phyloP scores from a whole-genome alignment of 2,888 invertebrate genomes.

The Enchytraeus crypticus region DNA sequence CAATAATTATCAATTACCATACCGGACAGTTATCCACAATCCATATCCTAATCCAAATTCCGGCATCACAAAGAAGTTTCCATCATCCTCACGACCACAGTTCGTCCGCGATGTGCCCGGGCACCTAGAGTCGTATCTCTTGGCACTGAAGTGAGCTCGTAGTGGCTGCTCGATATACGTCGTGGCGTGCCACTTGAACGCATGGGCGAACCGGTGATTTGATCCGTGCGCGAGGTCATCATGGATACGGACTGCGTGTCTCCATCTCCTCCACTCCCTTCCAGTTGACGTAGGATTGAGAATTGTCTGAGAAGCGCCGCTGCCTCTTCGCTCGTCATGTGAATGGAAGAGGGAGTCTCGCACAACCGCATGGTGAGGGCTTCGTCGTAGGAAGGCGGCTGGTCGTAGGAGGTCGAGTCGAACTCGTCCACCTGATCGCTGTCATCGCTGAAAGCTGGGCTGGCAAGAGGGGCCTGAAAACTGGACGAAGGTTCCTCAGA shows the following conservation, averaged over 20 bases:
- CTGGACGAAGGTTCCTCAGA: no score
- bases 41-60: no score
- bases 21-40: no score
- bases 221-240: no score
- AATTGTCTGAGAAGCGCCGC: background rate
- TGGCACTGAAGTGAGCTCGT: no score
- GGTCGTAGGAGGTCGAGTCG: background rate
- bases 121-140: background rate
- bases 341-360: background rate
- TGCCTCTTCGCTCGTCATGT: background rate
- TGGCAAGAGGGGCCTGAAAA: no score
- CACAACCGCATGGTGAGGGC: constrained; percentile 1
- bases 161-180: no score
- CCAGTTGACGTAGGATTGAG: background rate
- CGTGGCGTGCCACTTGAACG: background rate
- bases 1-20: no score
- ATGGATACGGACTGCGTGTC: no score
- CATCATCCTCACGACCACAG: background rate
- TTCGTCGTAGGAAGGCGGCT: constrained; percentile 9
- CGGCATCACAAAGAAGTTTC: no score
- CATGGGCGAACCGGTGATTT: no score
- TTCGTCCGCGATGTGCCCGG: background rate
- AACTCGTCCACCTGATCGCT: background rate
- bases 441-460: no score
- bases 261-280: background rate